Evolutionary conservation across 2,888 invertebrate species (phyloP).

Genomic region (Romanomermis culicivorax): DNA sequence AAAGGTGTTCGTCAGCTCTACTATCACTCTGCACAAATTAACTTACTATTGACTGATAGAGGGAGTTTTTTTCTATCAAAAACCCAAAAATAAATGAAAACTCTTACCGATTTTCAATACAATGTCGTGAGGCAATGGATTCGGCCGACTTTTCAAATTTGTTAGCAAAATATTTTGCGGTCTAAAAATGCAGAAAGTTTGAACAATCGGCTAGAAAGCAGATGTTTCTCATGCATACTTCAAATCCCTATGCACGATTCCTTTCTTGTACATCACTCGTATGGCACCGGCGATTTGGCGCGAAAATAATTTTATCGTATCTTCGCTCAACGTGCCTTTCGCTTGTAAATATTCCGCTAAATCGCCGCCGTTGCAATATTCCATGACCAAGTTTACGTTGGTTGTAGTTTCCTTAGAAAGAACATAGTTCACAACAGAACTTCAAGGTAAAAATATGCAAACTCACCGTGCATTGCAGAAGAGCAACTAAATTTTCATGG

Average conservation of each 20-base stretch:
- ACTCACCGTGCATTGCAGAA: conserved; percentile 73
- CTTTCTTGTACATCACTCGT: conserved; percentile 86
- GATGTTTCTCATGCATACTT: too few species aligned
- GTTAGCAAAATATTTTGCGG: conserved; percentile 95
- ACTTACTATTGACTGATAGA: too few species aligned
- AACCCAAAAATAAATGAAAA: neutral
- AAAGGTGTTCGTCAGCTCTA: too few species aligned
- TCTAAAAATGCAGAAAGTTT: too few species aligned
- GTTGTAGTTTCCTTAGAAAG: conserved; percentile 53
- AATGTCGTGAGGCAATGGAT: conserved; percentile 59
- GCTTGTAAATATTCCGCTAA: conserved; percentile 82
- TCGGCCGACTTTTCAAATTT: conserved; percentile 31
- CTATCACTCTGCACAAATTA: too few species aligned
- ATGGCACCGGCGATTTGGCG: conserved; percentile 90
- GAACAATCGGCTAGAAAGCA: too few species aligned
- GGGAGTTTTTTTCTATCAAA: too few species aligned
- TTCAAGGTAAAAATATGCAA: neutral
- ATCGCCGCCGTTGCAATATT: conserved; percentile 98
- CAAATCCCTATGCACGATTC: conserved; percentile 91
- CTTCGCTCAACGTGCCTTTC: conserved; percentile 85
- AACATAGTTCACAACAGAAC: neutral
- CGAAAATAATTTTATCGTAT: conserved; percentile 80
- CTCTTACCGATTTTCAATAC: conserved; percentile 69
- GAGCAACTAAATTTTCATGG: conserved; percentile 92
- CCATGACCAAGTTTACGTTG: conserved; percentile 94